Evolutionary conservation across 2,888 invertebrate species (phyloP).

Genomic region (Meiosimyza platycephala): DNA sequence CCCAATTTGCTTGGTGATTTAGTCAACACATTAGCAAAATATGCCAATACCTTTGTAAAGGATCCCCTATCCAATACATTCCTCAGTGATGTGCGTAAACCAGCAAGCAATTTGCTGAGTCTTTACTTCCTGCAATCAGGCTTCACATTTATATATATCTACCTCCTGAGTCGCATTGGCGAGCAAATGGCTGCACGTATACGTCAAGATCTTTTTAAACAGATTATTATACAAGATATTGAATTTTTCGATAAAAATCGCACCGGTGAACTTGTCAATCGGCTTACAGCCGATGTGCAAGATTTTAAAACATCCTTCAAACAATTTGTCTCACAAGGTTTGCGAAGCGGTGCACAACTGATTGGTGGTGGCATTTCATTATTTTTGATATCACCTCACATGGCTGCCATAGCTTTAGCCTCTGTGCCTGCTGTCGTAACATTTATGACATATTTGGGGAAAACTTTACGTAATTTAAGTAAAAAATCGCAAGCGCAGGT

Average conservation of each 20-base stretch:
- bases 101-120: conserved; percentile 62
- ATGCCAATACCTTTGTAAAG: conserved; percentile 68
- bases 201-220: conserved; percentile 83
- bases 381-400: conserved; percentile 88
- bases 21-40: conserved; percentile 80
- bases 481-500: conserved; percentile 87
- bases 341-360: conserved; percentile 88
- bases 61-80: conserved; percentile 62
- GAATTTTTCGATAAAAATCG: conserved; percentile 90
- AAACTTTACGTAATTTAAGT: conserved; percentile 80
- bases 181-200: conserved; percentile 87
- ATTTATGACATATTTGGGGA: conserved; percentile 86
- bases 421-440: conserved; percentile 87
- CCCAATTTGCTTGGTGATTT: conserved; percentile 85
- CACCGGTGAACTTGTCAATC: conserved; percentile 92
- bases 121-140: conserved; percentile 71
- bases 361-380: conserved; percentile 69
- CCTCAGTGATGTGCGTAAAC: conserved; percentile 61
- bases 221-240: conserved; percentile 86
- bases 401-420: conserved; percentile 86
- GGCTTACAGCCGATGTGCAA: conserved; percentile 92
- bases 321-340: conserved; percentile 90
- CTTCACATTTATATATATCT: conserved; percentile 91
- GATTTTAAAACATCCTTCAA: conserved; percentile 98
- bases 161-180: conserved; percentile 86